Base-by-base conservation (phyloP, 1,140 invertebrate genomes). In the Platyura marginata region DNA sequence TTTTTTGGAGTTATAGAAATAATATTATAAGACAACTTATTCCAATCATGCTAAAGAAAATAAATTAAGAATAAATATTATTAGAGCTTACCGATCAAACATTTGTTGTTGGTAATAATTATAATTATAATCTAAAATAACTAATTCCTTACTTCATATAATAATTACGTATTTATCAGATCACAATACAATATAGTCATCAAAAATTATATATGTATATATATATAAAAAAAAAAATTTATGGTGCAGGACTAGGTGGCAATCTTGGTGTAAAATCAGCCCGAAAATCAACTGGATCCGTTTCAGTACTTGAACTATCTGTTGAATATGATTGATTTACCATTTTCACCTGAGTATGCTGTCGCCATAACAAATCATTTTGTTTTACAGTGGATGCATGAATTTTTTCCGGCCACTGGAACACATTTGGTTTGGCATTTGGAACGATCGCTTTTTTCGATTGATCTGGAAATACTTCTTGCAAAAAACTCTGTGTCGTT, bases 171-270 rank as follows among this genome's bases (percentile, higher is more conserved):
- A n/a, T n/a, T n/a, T n/a, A n/a, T n/a, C n/a, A n/a, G n/a, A n/a
- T n/a, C n/a, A n/a, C n/a, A n/a, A n/a, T n/a, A n/a, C n/a, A n/a
- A n/a, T n/a, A n/a, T n/a, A n/a, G n/a, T n/a, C n/a, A n/a, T n/a
- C n/a, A n/a, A n/a, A n/a, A n/a, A n/a, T n/a, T n/a, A n/a, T n/a
- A n/a, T n/a, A n/a, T n/a, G n/a, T n/a, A n/a, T n/a, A n/a, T n/a
- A n/a, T n/a, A n/a, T n/a, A n/a, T n/a, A n/a, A n/a, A n/a, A n/a
- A n/a, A n/a, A n/a, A n/a, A n/a, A n/a, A n/a, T n/a, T 61, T 59
- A 63, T 58, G 61, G 61, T 43, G 61, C 61, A 45, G 61, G 61
- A 42, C 61, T 63, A 25, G 61, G 61, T 41, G 61, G 61, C 35
- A 63, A 50, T 18, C 58, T 52, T 6, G 54, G 51, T 16, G 50